A percentile compares a stretch with the other conserved stretches of the same genome.
These are phyloP conservation scores for Festucalex cinctus DNA, from an alignment of 2,113 vertebrate genomes.

Conservation along the genomic window DNA sequence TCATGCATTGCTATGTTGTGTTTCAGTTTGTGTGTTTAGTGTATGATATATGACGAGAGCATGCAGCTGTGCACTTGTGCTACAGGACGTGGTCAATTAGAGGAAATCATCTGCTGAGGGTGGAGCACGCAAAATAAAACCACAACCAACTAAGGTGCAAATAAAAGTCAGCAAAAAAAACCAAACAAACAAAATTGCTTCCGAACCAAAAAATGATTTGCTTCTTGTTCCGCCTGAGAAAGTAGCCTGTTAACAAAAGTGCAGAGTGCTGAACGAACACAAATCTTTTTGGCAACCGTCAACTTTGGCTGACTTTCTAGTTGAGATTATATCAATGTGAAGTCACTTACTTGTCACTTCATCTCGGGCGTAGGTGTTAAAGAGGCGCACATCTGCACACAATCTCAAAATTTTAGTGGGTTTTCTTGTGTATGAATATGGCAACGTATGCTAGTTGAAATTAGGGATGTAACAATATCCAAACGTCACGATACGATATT, in stretches of 20 bases:
- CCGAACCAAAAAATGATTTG: no score
- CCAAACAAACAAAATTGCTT: no score
- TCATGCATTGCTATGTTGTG: neutral
- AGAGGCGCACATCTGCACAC: neutral
- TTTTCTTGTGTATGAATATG: neutral
- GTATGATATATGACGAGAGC: neutral
- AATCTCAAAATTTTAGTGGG: neutral
- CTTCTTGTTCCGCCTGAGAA: no score
- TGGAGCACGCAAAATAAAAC: neutral
- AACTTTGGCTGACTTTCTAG: neutral
- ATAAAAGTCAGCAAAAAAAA: no score
- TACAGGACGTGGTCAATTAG: neutral
- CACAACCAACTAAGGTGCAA: neutral
- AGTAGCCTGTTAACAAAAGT: no score
- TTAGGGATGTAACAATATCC: no score
- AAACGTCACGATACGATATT: no score
- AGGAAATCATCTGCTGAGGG: neutral
- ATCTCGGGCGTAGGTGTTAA: neutral
- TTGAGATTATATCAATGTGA: neutral
- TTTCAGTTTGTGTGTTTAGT: neutral
- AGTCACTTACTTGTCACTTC: neutral
- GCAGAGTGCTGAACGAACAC: no score
- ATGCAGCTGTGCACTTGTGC: neutral
- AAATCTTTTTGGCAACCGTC: neutral
- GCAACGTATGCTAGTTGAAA: neutral